Conservation (phyloP, 2,797 vertebrate genomes). For the Eulemur rubriventer region DNA sequence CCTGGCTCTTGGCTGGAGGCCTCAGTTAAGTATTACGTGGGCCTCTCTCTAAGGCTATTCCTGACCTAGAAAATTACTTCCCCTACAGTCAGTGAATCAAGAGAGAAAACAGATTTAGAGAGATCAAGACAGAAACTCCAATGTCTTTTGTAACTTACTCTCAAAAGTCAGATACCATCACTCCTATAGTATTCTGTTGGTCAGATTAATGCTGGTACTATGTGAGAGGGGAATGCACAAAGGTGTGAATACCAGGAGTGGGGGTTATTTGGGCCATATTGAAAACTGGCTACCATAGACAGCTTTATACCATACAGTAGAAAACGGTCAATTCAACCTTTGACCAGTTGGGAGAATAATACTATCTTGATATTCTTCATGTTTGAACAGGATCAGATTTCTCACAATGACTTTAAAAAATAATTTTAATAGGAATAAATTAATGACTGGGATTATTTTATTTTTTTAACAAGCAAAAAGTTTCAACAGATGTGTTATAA, state of each 20-base stretch:
- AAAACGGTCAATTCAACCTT: not conserved
- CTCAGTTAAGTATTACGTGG: not conserved
- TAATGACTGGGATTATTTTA: not conserved
- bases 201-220: not conserved
- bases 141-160: not conserved
- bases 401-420: not conserved
- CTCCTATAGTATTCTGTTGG: not conserved
- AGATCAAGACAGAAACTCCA: not conserved
- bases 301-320: not conserved
- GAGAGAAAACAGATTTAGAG: not conserved
- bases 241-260: not conserved
- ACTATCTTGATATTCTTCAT: not conserved
- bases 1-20: not conserved
- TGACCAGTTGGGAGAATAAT: not conserved
- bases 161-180: not conserved
- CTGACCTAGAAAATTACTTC: not conserved
- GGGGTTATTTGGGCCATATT: rapidly evolving
- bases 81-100: not conserved
- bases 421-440: not conserved
- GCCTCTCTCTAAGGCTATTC: not conserved
- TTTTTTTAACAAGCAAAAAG: not conserved
- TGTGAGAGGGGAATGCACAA: not conserved
- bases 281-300: not conserved
- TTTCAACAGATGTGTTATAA: not conserved
- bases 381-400: not conserved